Evolutionary conservation across 2,797 vertebrate genomes (phyloP).

Genomic region (Morelia viridis): DNA sequence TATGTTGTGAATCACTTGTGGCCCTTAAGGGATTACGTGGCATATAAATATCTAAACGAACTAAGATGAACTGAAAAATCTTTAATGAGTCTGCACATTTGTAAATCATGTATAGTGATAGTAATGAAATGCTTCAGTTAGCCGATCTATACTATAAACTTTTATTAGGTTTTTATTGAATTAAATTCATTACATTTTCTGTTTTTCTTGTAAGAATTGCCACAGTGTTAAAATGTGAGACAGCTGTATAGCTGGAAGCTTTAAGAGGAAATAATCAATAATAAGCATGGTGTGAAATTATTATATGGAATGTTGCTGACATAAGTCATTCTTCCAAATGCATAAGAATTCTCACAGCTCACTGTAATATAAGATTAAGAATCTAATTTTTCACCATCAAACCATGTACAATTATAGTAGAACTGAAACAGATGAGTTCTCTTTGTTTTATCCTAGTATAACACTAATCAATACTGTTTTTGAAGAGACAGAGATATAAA

Average conservation of each 20-base stretch:
- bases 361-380: constrained; percentile 4
- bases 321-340: constrained; percentile 39
- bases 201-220: constrained; percentile 43
- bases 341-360: neutral
- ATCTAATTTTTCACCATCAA: constrained; percentile 13
- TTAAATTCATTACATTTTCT: constrained; percentile 38
- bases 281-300: constrained; percentile 52
- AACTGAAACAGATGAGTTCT: neutral
- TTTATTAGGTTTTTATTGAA: constrained; percentile 38
- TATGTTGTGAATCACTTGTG: neutral
- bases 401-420: neutral
- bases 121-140: constrained; percentile 14
- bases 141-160: constrained; percentile 23
- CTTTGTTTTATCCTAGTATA: constrained; percentile 1
- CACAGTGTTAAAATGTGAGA: constrained; percentile 45
- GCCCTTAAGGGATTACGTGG: neutral
- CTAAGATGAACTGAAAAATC: neutral
- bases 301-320: constrained; percentile 34
- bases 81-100: constrained; percentile 18
- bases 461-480: neutral
- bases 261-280: constrained; percentile 56
- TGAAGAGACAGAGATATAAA: neutral
- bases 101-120: neutral
- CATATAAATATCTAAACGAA: neutral
- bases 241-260: constrained; percentile 43